phyloP scores from a whole-genome alignment of 2,797 vertebrate genomes.

The Mionectes olivaceus region DNA sequence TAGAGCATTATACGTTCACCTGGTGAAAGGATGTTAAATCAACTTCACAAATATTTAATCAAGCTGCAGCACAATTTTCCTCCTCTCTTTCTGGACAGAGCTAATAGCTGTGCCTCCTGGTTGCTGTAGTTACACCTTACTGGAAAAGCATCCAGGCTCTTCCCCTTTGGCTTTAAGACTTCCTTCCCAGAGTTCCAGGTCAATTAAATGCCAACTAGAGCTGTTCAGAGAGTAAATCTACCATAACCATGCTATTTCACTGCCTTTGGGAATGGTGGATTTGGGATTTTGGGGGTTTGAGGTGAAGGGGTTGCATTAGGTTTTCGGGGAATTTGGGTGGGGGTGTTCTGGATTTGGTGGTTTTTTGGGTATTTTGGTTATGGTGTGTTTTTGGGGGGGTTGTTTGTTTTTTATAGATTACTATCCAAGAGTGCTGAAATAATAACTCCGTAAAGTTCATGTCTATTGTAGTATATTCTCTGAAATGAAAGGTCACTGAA shows the following conservation, averaged over 20 bases:
- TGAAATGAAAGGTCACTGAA: not conserved
- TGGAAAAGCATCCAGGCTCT: not conserved
- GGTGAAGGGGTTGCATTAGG: not conserved
- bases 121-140: slow-evolving; percentile 51
- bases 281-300: not conserved
- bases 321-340: not conserved
- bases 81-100: slow-evolving; percentile 5
- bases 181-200: not conserved
- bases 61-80: slow-evolving; percentile 28
- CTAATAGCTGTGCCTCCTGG: not conserved
- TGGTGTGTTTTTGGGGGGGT: not conserved
- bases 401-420: not conserved
- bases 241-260: not conserved
- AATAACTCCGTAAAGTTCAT: not conserved
- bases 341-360: not conserved
- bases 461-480: not conserved
- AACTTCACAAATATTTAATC: slow-evolving; percentile 80
- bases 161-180: not conserved
- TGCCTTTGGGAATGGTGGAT: not conserved
- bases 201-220: not conserved
- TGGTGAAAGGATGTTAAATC: slow-evolving; percentile 65
- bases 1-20: not conserved
- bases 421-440: not conserved
- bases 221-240: not conserved
- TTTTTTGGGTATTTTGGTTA: fast-evolving